These are phyloP conservation scores for Pseudomyrmex cubaensis DNA, from an alignment of 1,140 invertebrate genomes.

Conservation along the genomic window DNA sequence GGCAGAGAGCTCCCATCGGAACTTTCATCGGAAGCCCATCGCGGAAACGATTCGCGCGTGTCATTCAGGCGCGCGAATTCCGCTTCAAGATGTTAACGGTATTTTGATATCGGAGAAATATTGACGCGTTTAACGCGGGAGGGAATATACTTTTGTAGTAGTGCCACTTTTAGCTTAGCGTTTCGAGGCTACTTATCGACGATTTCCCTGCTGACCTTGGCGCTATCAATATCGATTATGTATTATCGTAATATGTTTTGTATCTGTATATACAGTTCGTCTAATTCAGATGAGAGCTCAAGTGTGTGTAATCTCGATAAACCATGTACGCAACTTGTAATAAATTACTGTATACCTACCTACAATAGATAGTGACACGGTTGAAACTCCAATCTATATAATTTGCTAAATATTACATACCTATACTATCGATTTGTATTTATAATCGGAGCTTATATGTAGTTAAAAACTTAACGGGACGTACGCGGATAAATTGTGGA, in stretches of 20 bases:
- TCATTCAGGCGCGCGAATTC: neutral
- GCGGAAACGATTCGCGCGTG: constrained; percentile 28
- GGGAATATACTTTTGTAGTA: neutral
- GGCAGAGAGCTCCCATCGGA: constrained; percentile 25
- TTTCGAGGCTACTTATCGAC: neutral
- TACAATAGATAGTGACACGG: neutral
- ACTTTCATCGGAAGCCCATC: constrained; percentile 33
- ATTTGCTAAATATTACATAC: too few species aligned
- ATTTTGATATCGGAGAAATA: neutral
- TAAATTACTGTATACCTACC: neutral
- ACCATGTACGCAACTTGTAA: neutral
- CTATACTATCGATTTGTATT: too few species aligned
- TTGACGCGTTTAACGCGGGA: neutral
- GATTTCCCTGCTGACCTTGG: neutral
- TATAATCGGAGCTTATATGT: neutral
- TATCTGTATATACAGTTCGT: neutral
- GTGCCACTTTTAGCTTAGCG: neutral
- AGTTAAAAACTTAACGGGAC: neutral
- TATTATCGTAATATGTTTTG: neutral
- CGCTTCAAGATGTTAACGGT: constrained; percentile 39
- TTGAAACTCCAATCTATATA: too few species aligned
- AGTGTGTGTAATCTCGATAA: neutral
- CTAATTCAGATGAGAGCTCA: neutral
- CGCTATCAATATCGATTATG: neutral
- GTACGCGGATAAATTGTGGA: neutral